Evolutionary conservation across 2,888 invertebrate genomes (phyloP), one percentile per base, ranked within the genome.

Genomic region (Drosophila ezoana): DNA sequence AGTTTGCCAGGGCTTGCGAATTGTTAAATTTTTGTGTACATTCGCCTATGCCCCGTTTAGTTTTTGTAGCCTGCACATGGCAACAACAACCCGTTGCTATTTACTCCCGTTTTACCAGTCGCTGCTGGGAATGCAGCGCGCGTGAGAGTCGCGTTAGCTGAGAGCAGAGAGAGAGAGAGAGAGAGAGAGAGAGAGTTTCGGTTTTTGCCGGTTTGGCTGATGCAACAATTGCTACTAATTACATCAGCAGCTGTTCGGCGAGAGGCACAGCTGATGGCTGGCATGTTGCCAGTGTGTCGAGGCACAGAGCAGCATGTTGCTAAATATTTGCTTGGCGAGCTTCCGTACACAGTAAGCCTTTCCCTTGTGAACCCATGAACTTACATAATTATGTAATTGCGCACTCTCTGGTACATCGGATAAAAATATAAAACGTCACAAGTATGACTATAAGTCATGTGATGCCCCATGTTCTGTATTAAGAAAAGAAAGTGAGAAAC

Each of bases 221-320:
- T 84, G 88, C 83, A 88, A 90, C 76, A 83, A 57, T 64, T 81
- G 35, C 41, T 44, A 47, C 52, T 33, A 20, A 72, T 87, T 89
- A 57, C 90, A 89, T 51, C 79, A 87, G 84, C 70, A 65, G 72
- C 57, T 65, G 49, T 8, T 48, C 33, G 38, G 18, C n/a, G 51
- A 38, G 18, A 6, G 11, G 44, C 59, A 48, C 86, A 86, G 83
- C 70, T 68, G 83, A 68, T 57, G 20, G 40, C 28, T 38, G 54
- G 45, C 54, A 35, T 70, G 73, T 59, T 79, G 83, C 74, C 59
- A 64, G 41, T 3, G 45, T 28, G 45, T 28, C 6, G 13, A 35
- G 35, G 1, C 0, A 28, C 13, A 44, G 11, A 5, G 58, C 78
- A 67, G 51, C 84, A 81, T 80, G 73, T 69, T 71, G 77, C 52